Percentiles rank a stretch among this genome's conserved stretches.
These are phyloP conservation scores for Trichechus manatus DNA, from an alignment of 2,113 vertebrate genomes.

Conservation along the genomic window DNA sequence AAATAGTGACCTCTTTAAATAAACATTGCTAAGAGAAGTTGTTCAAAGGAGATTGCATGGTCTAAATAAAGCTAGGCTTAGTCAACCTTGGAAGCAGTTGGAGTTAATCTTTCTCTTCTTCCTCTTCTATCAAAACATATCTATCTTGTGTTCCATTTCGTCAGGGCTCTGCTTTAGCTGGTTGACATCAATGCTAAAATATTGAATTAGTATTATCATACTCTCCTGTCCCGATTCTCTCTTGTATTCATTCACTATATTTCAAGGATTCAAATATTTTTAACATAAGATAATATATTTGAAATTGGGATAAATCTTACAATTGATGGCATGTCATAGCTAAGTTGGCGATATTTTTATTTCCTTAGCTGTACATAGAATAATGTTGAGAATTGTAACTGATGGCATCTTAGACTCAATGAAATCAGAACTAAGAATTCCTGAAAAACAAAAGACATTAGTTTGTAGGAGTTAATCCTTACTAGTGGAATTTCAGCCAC, in stretches of 20 bases:
- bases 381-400: not conserved
- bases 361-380: not conserved
- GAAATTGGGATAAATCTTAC: not conserved
- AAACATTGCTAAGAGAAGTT: slow-evolving; percentile 73
- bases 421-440: not conserved
- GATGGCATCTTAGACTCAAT: not conserved
- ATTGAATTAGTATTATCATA: not conserved
- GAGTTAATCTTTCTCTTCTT: slow-evolving; percentile 62
- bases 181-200: not conserved
- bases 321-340: not conserved
- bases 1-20: slow-evolving; percentile 80
- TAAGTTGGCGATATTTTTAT: not conserved
- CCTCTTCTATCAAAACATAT: slow-evolving; percentile 67
- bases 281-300: not conserved
- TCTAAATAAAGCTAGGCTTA: slow-evolving; percentile 74
- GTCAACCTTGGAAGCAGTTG: slow-evolving; percentile 59
- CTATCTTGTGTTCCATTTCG: slow-evolving; percentile 9
- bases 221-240: not conserved
- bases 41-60: slow-evolving; percentile 57
- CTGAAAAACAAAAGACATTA: not conserved
- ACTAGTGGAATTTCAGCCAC: not conserved
- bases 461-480: not conserved
- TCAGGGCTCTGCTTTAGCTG: not conserved
- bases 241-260: not conserved
- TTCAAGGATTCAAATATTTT: not conserved